Conservation (phyloP, 2,797 vertebrate species). For the Podarcis siculus region DNA sequence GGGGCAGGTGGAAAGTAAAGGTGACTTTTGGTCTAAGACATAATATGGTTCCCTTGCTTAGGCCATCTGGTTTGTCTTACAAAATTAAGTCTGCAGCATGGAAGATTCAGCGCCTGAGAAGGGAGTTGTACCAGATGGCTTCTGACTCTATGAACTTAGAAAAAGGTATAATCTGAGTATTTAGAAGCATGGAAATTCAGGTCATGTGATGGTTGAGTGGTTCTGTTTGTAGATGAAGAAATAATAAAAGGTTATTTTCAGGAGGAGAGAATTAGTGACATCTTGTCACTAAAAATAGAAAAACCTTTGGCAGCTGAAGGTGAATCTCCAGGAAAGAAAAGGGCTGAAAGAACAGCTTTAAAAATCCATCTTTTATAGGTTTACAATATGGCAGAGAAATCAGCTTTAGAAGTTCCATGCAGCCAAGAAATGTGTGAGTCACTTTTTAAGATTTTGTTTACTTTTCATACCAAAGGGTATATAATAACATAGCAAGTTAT, state of each 20-base stretch:
- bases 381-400: constrained; percentile 41
- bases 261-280: neutral
- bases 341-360: constrained; percentile 17
- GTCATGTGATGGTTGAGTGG: neutral
- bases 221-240: neutral
- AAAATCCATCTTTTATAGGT: constrained; percentile 45
- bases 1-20: neutral
- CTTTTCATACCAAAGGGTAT: constrained; percentile 65
- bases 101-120: neutral
- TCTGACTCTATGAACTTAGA: constrained; percentile 8
- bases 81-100: neutral
- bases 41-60: neutral
- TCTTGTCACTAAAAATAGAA: constrained; percentile 23
- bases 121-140: constrained; percentile 9
- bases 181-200: constrained; percentile 3
- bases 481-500: constrained; percentile 62
- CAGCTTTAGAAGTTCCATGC: constrained; percentile 46
- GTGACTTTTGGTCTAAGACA: neutral
- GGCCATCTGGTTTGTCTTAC: constrained; percentile 16
- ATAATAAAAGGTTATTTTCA: neutral
- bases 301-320: constrained; percentile 15
- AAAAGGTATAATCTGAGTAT: neutral
- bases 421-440: constrained; percentile 62
- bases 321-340: constrained; percentile 30
- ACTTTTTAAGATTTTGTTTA: constrained; percentile 69